Percentiles rank a stretch among this genome's conserved stretches.
Conservation (phyloP, 2,797 vertebrate genomes). For the Epinephelus coioides region DNA sequence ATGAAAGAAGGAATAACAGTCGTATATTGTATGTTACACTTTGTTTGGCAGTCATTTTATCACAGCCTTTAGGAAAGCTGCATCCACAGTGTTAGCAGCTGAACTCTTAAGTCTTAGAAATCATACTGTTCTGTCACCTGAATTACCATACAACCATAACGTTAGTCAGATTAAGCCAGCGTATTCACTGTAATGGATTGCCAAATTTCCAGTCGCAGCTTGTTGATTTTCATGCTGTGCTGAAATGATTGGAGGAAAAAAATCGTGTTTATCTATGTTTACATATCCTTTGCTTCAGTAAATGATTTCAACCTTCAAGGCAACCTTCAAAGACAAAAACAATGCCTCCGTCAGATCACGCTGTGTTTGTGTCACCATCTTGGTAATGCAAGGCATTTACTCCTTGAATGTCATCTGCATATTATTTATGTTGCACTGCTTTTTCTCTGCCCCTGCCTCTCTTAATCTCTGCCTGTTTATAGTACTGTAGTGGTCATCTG, state of each 20-base stretch:
- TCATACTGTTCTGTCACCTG: not conserved
- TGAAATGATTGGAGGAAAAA: not conserved
- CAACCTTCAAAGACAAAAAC: slow-evolving; percentile 28
- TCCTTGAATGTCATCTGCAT: slow-evolving; percentile 48
- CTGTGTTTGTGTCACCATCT: slow-evolving; percentile 39
- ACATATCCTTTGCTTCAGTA: not conserved
- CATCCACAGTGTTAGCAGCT: not conserved
- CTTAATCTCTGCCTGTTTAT: not conserved
- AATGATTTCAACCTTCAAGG: slow-evolving; percentile 5
- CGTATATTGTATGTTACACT: not conserved
- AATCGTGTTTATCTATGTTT: not conserved
- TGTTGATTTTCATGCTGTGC: not conserved
- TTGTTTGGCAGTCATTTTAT: not conserved
- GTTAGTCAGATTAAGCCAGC: not conserved
- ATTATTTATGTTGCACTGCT: slow-evolving; percentile 22
- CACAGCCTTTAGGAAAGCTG: not conserved
- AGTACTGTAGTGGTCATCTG: slow-evolving; percentile 28
- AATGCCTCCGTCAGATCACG: not conserved
- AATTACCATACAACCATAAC: not conserved
- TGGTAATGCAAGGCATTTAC: slow-evolving; percentile 18
- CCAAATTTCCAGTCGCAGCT: not conserved
- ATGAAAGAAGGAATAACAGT: not conserved
- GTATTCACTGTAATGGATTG: not conserved
- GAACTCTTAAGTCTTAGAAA: not conserved
- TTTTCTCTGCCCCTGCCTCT: not conserved